A percentile compares a stretch with the other conserved stretches of the same genome.
These are phyloP conservation scores for Aphaenogaster floridana DNA, from an alignment of 1,140 invertebrate genomes.

Conservation along the genomic window DNA sequence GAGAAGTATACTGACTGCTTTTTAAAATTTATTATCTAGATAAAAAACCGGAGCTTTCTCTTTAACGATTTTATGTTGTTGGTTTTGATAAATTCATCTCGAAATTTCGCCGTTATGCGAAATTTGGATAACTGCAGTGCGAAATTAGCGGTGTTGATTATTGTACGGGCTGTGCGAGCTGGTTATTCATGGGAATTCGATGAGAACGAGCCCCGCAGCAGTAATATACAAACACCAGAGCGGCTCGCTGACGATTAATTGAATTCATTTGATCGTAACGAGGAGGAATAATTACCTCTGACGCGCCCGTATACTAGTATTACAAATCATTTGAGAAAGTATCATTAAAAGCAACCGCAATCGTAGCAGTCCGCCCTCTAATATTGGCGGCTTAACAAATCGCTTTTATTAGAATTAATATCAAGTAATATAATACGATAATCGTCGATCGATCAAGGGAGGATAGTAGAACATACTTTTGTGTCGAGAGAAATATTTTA, in stretches of 20 bases:
- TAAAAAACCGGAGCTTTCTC: not conserved
- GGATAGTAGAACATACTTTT: not conserved
- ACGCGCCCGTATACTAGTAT: conserved; percentile 76
- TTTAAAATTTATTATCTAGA: not conserved
- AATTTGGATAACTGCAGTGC: conserved; percentile 33
- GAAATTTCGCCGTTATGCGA: conserved; percentile 15
- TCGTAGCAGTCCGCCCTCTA: conserved; percentile 33
- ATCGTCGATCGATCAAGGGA: conserved; percentile 7
- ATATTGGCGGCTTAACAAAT: conserved; percentile 36
- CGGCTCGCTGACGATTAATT: conserved; percentile 72
- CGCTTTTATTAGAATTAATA: conserved; percentile 57
- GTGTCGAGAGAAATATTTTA: conserved; percentile 9
- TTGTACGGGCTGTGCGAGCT: conserved; percentile 46
- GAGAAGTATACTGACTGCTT: not conserved
- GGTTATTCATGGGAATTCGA: conserved; percentile 71
- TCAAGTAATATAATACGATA: conserved; percentile 18
- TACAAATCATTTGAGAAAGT: conserved; percentile 72
- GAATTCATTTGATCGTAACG: conserved; percentile 77
- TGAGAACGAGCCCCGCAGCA: conserved; percentile 62
- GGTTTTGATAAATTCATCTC: not conserved
- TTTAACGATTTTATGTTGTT: conserved; percentile 5
- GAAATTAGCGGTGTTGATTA: conserved; percentile 62
- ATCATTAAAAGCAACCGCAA: conserved; percentile 66
- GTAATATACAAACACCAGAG: conserved; percentile 27
- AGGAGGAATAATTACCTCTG: conserved; percentile 74